Evolutionary conservation across 1,140 invertebrate species (phyloP), one percentile per base, ranked within the genome.

Genomic region (Lanistes nyassanus): DNA sequence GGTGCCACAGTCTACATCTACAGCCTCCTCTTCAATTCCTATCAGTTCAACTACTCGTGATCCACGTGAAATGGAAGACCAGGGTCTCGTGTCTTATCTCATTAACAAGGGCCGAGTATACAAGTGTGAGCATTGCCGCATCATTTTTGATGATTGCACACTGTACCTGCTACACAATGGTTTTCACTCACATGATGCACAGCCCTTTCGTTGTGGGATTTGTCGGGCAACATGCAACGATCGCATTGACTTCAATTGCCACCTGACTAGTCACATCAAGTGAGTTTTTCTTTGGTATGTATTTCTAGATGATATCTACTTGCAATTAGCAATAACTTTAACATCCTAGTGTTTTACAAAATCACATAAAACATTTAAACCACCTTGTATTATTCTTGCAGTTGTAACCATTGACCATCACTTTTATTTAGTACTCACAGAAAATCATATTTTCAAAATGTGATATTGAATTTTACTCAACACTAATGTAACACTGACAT

Each of bases 241-340:
- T 56, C 80, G 85, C 29, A 83, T 87, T n/a, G 86, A 87, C 74
- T 87, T 87, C 73, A 87, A 87, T 75, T 86, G 86, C 68, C 86
- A 87, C 75, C 81, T 87, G 7, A 87, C 84, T 34, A 86, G 85
- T 67, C 86, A 87, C 77, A 84, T 87, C 51, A 87, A 87, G 65
- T 86, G 79, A 80, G 68, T 71, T 47, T 47, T 47, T 47, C 42
- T 47, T 47, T 47, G 42, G 42, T 47, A 47, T 47, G 42, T 47
- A 47, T 47, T 47, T 13, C 42, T 47, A 47, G 42, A 47, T 6
- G 19, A 47, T 47, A 47, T 47, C 42, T 47, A 47, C 42, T 13
- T 13, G 42, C 9, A 47, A 47, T 47, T 13, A 47, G 9, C 5
- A 42, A 13, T 13, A 47, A 3, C 19, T 47, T 6, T 47, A 47